Conservation (phyloP, 2,888 invertebrate species). For the Philonicus albiceps region DNA sequence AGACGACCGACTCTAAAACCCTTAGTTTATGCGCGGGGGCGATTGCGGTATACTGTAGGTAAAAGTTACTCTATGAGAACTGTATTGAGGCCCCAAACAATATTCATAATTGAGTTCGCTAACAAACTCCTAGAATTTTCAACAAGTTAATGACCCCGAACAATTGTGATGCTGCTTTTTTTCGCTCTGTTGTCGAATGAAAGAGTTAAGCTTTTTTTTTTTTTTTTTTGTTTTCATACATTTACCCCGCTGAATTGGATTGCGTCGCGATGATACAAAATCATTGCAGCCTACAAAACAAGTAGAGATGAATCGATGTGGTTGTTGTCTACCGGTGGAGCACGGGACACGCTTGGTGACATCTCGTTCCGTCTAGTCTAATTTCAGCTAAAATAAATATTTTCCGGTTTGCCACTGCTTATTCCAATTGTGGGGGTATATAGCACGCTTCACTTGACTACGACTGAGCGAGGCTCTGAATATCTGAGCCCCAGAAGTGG, state of each 20-base stretch:
- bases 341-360: background rate
- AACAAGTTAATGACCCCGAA: background rate
- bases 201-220: background rate
- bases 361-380: constrained; percentile 9
- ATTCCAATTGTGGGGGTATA: background rate
- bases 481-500: background rate
- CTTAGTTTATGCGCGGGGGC: background rate
- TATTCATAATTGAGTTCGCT: background rate
- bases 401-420: constrained; percentile 16
- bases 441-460: background rate
- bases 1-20: background rate
- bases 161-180: background rate
- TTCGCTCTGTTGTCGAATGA: background rate
- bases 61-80: background rate
- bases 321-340: background rate
- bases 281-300: background rate
- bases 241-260: background rate
- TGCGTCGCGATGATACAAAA: background rate
- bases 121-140: background rate
- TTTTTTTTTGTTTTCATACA: background rate
- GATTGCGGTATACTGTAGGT: background rate
- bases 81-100: background rate
- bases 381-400: constrained; percentile 22
- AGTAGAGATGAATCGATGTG: background rate
- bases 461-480: background rate